Evolutionary conservation across 2,113 vertebrate genomes (phyloP).

Genomic region (Dicerorhinus sumatrensis): DNA sequence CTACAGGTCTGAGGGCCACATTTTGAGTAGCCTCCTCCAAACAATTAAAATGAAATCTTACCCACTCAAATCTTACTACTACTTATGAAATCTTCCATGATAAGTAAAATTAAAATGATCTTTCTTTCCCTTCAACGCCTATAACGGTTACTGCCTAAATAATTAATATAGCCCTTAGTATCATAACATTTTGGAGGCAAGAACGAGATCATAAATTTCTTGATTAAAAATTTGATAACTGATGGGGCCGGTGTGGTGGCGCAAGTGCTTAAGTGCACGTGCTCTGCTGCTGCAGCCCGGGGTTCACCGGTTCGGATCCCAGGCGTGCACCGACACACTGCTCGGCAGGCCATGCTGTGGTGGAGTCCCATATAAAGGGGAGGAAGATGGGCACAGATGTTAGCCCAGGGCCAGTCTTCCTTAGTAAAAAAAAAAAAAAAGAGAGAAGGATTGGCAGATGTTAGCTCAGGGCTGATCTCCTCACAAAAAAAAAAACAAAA

Average conservation of each 20-base stretch:
- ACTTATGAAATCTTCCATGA: background rate
- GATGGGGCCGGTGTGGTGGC: background rate
- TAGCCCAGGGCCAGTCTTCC: no score
- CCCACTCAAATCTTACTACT: background rate
- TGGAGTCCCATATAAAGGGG: no score
- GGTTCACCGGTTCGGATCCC: no score
- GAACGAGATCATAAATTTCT: background rate
- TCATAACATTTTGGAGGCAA: background rate
- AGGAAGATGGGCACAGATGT: no score
- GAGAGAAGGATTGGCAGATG: no score
- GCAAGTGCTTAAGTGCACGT: no score
- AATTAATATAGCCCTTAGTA: background rate
- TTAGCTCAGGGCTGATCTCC: no score
- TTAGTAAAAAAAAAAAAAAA: no score
- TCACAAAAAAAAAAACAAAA: no score
- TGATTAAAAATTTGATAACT: conserved; percentile 56
- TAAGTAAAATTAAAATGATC: conserved; percentile 18
- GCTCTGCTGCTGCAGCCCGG: no score
- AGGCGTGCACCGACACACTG: no score
- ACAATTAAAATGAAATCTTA: conserved; percentile 26
- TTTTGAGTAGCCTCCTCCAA: background rate
- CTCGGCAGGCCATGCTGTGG: no score
- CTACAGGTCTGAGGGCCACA: background rate
- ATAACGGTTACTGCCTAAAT: background rate
- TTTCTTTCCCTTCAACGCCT: background rate